phyloP scores from a whole-genome alignment of 2,888 invertebrate genomes.

The Acleris holmiana region DNA sequence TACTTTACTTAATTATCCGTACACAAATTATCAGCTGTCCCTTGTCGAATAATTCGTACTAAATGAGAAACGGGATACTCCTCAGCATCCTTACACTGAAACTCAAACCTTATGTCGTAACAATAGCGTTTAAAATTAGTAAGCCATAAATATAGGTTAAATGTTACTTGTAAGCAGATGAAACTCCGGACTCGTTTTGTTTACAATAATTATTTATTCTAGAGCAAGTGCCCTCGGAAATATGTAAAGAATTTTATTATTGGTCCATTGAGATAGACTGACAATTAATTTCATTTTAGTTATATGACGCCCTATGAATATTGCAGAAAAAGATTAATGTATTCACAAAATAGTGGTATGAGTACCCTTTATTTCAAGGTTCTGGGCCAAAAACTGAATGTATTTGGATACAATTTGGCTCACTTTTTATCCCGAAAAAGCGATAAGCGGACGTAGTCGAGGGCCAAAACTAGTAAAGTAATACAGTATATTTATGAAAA shows the following conservation, averaged over 20 bases:
- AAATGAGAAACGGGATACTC: conserved; percentile 7
- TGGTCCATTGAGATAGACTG: neutral
- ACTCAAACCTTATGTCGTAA: neutral
- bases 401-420: no score
- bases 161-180: conserved; percentile 36
- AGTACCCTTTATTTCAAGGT: no score
- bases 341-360: no score
- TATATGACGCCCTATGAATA: no score
- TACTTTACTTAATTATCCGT: neutral
- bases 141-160: conserved; percentile 12
- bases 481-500: no score
- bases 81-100: neutral
- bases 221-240: conserved; percentile 21
- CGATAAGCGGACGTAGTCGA: no score
- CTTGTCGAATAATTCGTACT: neutral
- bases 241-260: conserved; percentile 28
- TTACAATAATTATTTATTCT: neutral
- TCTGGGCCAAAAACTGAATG: no score
- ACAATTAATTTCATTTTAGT: no score
- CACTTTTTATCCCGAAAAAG: no score
- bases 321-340: no score
- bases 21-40: conserved; percentile 22
- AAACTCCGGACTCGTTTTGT: conserved; percentile 21
- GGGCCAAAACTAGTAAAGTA: no score
- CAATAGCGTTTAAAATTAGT: neutral